Base-by-base conservation (phyloP, 2,888 invertebrate genomes). In the Macrosiphum euphorbiae region DNA sequence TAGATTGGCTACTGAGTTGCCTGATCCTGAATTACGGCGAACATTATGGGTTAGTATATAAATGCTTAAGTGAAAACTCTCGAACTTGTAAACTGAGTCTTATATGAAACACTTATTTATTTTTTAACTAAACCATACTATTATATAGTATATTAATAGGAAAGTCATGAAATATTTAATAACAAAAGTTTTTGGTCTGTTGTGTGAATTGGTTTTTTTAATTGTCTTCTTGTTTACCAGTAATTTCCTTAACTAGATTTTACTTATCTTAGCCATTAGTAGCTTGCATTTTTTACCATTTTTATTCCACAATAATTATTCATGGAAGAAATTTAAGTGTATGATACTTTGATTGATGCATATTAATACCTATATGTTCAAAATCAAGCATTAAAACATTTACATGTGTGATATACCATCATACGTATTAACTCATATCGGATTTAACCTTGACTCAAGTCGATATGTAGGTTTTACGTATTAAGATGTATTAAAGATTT, bases 1-100 rank as follows among this genome's bases (percentile, higher is more conserved):
- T 94, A 97, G 98, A 95, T 96, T 99, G 95, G 99, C 99, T 8
- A 99, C 99, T 2, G 99, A 99, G 96, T 96, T 99, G 95, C 99
- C 99, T 44, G 98, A 99, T 96, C 98, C 98, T 20, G 99, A 99
- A 96, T 96, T 99, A 91, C 97, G 99, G 95, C 97, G 99, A 95
- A 99, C 99, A 7, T 96, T 99, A 92, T 99, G 99, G 97, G 97
- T 97, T 95, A 95, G 95, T 95, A 88, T 61, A 52, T 85, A 28
- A 90, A 35, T 88, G 47, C n/a, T 26, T n/a, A 78, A 28, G 7
- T 86, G 47, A 47, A 28, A 44, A 47, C 26, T 47, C 28, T 86
- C 13, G 0, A 86, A 86, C 47, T 86, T 86, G 26, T 86, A 13
- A 47, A 13, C 28, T 86, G 1, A 78, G 35, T 78, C 35, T 35